These are phyloP conservation scores for Falco cherrug DNA, from an alignment of 2,797 vertebrate species.

Conservation along the genomic window DNA sequence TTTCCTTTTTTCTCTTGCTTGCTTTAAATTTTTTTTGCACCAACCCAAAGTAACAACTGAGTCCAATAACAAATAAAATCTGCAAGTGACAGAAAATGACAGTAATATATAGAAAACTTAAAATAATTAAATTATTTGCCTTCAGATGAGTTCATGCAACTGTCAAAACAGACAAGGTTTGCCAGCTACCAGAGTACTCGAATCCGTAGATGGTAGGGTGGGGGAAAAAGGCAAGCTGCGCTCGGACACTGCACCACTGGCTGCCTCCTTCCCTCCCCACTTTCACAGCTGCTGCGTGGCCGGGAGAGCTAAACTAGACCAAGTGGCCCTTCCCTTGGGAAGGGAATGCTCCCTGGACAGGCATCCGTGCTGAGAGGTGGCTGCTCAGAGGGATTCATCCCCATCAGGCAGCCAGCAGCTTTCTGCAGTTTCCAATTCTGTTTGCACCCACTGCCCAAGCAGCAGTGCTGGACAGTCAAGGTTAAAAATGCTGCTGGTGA, in stretches of 20 bases:
- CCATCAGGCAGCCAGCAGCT: background rate
- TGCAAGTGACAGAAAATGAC: background rate
- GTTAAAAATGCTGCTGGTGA: background rate
- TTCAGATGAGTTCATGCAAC: background rate
- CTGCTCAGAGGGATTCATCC: background rate
- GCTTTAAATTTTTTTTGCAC: background rate
- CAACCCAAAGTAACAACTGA: background rate
- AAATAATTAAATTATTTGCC: background rate
- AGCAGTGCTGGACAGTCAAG: background rate
- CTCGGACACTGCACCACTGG: background rate
- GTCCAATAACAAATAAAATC: background rate
- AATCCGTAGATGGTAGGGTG: background rate
- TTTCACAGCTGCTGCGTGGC: rapidly evolving
- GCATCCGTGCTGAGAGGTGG: rapidly evolving
- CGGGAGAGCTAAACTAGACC: background rate
- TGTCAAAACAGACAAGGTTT: background rate
- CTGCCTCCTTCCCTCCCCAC: background rate
- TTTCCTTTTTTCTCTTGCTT: background rate
- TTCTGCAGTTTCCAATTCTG: rapidly evolving
- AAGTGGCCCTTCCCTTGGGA: background rate
- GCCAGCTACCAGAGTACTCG: background rate
- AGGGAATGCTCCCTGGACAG: background rate
- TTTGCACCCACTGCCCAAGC: background rate
- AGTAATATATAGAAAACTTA: background rate
- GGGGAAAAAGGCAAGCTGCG: background rate